These are phyloP conservation scores for Nixonia krombeini DNA, from an alignment of 1,140 invertebrate species.

Conservation along the genomic window DNA sequence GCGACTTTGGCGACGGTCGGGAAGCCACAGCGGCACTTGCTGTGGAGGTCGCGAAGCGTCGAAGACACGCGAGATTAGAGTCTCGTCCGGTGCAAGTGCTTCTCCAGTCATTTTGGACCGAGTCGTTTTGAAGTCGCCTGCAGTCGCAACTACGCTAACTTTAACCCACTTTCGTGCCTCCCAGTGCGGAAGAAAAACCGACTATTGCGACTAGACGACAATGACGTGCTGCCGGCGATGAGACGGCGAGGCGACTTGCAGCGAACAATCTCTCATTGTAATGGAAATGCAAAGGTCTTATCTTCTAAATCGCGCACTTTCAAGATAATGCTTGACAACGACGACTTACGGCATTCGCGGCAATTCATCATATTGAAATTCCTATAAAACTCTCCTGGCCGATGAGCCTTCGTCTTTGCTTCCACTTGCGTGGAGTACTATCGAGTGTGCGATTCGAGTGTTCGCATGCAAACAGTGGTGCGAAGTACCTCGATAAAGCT, in stretches of 20 bases:
- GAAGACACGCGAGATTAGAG: neutral
- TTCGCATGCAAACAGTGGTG: too few species aligned
- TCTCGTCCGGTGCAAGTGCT: too few species aligned
- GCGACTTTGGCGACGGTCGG: too few species aligned
- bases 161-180: neutral
- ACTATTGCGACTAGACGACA: neutral
- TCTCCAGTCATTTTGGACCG: neutral
- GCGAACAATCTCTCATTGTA: neutral
- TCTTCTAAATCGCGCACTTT: neutral
- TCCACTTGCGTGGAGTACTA: neutral
- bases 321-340: neutral
- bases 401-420: neutral
- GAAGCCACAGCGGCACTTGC: neutral
- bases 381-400: neutral
- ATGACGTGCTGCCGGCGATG: too few species aligned
- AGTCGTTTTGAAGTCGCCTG: slow-evolving; percentile 2
- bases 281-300: neutral
- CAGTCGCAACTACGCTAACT: neutral
- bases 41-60: neutral
- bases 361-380: neutral
- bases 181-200: neutral
- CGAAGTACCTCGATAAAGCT: too few species aligned
- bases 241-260: neutral
- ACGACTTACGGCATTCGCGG: neutral
- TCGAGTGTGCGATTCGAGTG: too few species aligned